Conservation (phyloP, 2,797 vertebrate genomes). For the Microtus agrestis region DNA sequence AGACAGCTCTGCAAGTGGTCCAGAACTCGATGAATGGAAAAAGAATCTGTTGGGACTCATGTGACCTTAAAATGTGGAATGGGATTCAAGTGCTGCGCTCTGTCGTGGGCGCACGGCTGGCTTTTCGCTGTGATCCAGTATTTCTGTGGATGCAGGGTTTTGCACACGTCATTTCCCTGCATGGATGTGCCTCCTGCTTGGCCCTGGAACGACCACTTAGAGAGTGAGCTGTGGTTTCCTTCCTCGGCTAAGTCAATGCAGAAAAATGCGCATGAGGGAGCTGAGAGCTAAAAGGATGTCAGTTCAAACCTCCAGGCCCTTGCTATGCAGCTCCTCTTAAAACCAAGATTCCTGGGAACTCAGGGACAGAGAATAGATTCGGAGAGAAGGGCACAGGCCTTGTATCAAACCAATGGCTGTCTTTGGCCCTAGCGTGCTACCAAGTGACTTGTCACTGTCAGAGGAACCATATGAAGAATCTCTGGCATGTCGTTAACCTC, state of each 20-base stretch:
- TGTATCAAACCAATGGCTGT: slow-evolving; percentile 37
- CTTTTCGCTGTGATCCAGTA: neutral
- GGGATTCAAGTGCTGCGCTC: neutral
- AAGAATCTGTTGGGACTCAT: neutral
- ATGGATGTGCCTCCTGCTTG: neutral
- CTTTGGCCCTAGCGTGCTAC: slow-evolving; percentile 50
- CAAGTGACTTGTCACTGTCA: slow-evolving; percentile 71
- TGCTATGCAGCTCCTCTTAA: neutral
- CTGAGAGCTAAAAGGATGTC: neutral
- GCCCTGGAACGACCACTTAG: neutral
- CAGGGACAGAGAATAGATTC: neutral
- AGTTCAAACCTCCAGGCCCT: no score
- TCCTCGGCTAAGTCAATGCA: neutral
- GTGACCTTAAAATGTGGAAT: neutral
- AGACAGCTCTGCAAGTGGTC: neutral
- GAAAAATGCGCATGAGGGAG: neutral
- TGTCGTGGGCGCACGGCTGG: neutral
- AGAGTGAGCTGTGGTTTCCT: neutral
- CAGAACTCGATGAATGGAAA: neutral
- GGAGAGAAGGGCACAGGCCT: neutral
- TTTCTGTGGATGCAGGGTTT: neutral
- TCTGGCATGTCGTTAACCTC: slow-evolving; percentile 76
- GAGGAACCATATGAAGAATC: slow-evolving; percentile 68
- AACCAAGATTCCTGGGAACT: neutral
- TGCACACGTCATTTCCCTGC: neutral